These are phyloP conservation scores for Pterobdella sp. DNA, from an alignment of 2,888 invertebrate species.

Conservation along the genomic window DNA sequence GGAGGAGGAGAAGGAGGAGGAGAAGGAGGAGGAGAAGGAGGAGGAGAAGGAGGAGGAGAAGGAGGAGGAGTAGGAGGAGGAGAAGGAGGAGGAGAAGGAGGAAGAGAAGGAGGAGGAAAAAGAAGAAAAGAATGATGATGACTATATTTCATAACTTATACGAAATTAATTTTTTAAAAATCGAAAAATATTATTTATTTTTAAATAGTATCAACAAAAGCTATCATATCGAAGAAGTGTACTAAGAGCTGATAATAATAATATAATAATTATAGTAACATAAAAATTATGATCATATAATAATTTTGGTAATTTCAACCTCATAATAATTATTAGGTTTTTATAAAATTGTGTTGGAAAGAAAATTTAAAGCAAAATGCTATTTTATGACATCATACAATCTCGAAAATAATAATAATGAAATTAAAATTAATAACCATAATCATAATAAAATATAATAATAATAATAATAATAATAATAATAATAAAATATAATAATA, in stretches of 20 bases:
- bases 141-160: not conserved
- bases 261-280: constrained; percentile 27
- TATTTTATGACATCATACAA: no score
- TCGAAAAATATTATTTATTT: not conserved
- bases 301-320: not conserved
- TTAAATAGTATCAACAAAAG: not conserved
- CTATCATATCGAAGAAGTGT: not conserved
- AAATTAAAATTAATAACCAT: not conserved
- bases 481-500: not conserved
- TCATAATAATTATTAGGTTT: not conserved
- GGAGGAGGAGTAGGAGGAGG: constrained; percentile 39
- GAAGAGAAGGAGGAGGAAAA: constrained; percentile 11
- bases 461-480: not conserved
- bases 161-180: not conserved
- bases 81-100: not conserved
- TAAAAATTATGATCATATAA: not conserved
- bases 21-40: constrained; percentile 38
- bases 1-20: constrained; percentile 41
- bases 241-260: constrained; percentile 31
- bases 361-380: no score
- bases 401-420: not conserved
- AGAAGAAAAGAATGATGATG: not conserved
- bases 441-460: not conserved
- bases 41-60: constrained; percentile 38
- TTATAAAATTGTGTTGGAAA: no score